A percentile compares a stretch with the other conserved stretches of the same genome.
Evolutionary conservation across 2,888 invertebrate genomes (phyloP).

Genomic region (Tethea ocularis): DNA sequence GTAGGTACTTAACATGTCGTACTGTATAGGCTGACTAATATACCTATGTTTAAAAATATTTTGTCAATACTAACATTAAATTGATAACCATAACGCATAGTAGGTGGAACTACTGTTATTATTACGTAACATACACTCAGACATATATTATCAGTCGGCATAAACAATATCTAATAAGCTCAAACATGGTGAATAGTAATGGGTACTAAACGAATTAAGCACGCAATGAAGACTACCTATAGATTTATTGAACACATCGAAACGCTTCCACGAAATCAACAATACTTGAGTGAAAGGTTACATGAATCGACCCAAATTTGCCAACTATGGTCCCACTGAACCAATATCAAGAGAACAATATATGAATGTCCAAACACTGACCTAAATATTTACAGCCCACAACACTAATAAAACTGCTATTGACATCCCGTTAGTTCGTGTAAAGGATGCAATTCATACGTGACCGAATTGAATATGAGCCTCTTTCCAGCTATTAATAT

Average conservation of each 20-base stretch:
- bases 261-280: background rate
- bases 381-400: constrained; percentile 40
- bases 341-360: constrained; percentile 38
- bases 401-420: constrained; percentile 46
- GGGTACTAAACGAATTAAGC: background rate
- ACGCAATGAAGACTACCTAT: background rate
- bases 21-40: background rate
- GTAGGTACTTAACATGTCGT: constrained; percentile 11
- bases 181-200: constrained; percentile 1
- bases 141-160: background rate
- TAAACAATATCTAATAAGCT: background rate
- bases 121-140: background rate
- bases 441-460: constrained; percentile 65
- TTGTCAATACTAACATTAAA: background rate
- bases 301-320: constrained; percentile 12
- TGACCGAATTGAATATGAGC: constrained; percentile 54
- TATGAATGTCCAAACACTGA: constrained; percentile 58
- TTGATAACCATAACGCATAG: background rate
- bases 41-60: background rate
- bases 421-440: constrained; percentile 63
- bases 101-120: background rate
- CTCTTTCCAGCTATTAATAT: constrained; percentile 46
- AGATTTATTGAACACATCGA: background rate
- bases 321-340: constrained; percentile 35
- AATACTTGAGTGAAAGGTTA: background rate